Percentiles rank a stretch among this genome's conserved stretches.
Evolutionary conservation across 2,888 invertebrate species (phyloP).

Genomic region (Azorinus chamasolen): DNA sequence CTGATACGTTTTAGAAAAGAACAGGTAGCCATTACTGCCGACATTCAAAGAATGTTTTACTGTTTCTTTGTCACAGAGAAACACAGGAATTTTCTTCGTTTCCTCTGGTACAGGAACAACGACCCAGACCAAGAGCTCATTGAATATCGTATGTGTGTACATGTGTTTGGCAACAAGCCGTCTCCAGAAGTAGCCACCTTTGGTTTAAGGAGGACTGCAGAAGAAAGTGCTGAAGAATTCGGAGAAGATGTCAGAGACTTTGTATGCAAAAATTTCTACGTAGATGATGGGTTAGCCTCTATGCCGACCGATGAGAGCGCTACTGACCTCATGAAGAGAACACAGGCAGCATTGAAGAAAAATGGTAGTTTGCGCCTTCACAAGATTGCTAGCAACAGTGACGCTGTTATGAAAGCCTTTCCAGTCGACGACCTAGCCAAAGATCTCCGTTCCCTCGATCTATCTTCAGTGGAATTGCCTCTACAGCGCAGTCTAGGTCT

Average conservation of each 20-base stretch:
- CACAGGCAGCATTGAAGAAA: conserved; percentile 38
- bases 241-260: conserved; percentile 46
- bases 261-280: conserved; percentile 59
- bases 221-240: background rate
- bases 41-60: conserved; percentile 32
- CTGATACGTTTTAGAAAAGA: conserved; percentile 15
- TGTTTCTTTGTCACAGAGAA: conserved; percentile 48
- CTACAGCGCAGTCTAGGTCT: conserved; percentile 46
- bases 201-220: conserved; percentile 44
- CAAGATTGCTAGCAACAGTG: conserved; percentile 66
- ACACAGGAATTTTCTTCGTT: conserved; percentile 54
- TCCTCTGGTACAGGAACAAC: conserved; percentile 63
- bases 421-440: conserved; percentile 46
- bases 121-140: conserved; percentile 38
- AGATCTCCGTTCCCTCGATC: conserved; percentile 29
- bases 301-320: conserved; percentile 33
- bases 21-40: conserved; percentile 16
- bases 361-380: conserved; percentile 59
- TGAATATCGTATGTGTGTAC: conserved; percentile 64
- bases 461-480: conserved; percentile 20
- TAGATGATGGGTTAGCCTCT: conserved; percentile 63
- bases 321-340: conserved; percentile 46
- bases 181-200: conserved; percentile 64
- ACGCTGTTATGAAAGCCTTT: conserved; percentile 60
- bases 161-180: conserved; percentile 65